A percentile compares a stretch with the other conserved stretches of the same genome.
Conservation (phyloP, 2,113 vertebrate species). For the Mirounga angustirostris region DNA sequence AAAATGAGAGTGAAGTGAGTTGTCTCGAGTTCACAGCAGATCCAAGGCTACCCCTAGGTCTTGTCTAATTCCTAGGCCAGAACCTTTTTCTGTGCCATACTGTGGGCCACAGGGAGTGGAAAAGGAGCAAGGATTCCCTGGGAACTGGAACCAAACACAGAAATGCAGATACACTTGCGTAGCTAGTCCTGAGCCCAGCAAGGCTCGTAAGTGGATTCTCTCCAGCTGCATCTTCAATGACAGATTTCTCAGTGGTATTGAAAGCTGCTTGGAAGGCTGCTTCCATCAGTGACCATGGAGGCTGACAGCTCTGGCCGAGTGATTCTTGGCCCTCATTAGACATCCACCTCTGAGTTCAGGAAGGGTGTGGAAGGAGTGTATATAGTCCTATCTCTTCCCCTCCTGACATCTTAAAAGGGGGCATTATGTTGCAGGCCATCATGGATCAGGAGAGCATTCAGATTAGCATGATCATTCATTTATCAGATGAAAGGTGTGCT, state of each 20-base stretch:
- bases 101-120: too few relatives aligned
- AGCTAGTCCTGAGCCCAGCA: background rate
- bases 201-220: background rate
- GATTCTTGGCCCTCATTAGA: constrained; percentile 29
- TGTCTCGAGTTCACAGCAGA: background rate
- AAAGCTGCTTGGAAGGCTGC: constrained; percentile 35
- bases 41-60: background rate
- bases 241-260: background rate
- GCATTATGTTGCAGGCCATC: background rate
- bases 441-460: background rate
- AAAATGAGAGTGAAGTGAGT: background rate
- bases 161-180: background rate
- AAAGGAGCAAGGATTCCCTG: background rate
- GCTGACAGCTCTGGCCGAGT: constrained; percentile 23
- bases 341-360: constrained; percentile 11
- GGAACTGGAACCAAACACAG: background rate
- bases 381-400: background rate
- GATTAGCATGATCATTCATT: background rate
- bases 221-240: background rate
- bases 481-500: constrained; percentile 3
- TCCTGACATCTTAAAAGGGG: background rate
- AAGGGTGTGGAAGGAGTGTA: background rate
- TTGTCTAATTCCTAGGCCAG: background rate
- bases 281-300: background rate
- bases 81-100: background rate